These are phyloP conservation scores for Eilema caniola DNA, from an alignment of 2,888 invertebrate species.

Conservation along the genomic window DNA sequence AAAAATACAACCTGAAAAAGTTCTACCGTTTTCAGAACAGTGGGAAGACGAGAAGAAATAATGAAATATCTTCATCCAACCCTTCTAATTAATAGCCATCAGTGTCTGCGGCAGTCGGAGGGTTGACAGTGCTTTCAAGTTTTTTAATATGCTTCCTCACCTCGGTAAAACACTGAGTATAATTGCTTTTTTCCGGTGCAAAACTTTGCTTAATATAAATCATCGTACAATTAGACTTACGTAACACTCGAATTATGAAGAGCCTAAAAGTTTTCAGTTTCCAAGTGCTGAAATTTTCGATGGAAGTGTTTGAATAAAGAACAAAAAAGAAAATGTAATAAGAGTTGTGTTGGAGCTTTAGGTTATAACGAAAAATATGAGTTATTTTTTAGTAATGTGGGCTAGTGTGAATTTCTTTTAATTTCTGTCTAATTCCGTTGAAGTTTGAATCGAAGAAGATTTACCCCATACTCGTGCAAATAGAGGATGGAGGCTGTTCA, in stretches of 20 bases:
- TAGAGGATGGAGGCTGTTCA: too few relatives aligned
- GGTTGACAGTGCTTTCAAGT: constrained; percentile 83
- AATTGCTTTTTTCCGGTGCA: constrained; percentile 81
- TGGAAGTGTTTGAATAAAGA: constrained; percentile 19
- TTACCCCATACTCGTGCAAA: too few relatives aligned
- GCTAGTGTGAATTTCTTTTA: too few relatives aligned
- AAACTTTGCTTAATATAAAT: constrained; percentile 70
- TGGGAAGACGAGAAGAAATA: constrained; percentile 73
- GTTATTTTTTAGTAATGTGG: background rate
- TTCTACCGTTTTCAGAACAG: constrained; percentile 48
- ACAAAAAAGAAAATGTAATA: constrained; percentile 14
- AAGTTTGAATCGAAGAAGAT: background rate
- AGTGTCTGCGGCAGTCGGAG: constrained; percentile 83
- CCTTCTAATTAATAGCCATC: constrained; percentile 87
- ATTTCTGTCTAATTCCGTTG: background rate
- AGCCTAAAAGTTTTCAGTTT: constrained; percentile 22
- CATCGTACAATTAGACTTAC: constrained; percentile 45
- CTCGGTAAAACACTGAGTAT: constrained; percentile 81
- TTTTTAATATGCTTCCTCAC: constrained; percentile 87
- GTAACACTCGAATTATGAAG: constrained; percentile 30
- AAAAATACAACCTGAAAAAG: constrained; percentile 45
- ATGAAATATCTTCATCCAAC: constrained; percentile 85
- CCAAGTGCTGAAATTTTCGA: constrained; percentile 19
- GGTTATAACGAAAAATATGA: background rate
- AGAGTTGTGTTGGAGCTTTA: constrained; percentile 9